Base-by-base conservation (phyloP, 2,888 invertebrate species). In the Sinhomidia bicolor region DNA sequence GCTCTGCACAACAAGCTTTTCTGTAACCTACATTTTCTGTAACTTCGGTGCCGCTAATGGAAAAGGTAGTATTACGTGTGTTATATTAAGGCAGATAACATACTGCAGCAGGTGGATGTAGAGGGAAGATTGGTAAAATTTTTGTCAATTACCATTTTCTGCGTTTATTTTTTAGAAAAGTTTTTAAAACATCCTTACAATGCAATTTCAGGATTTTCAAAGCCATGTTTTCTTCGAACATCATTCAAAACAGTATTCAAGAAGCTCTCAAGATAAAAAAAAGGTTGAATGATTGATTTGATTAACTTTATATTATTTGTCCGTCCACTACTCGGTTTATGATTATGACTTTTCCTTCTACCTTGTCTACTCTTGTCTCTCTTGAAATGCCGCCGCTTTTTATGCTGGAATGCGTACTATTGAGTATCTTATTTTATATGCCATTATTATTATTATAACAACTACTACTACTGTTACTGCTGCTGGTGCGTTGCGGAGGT, bases 271-370 rank as follows among this genome's bases (percentile, higher is more conserved):
- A 26, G 1, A 32, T n/a, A n/a, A n/a, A 74, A 74, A 74, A 76
- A 84, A 84, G 74, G 84, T 29, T 78, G 76, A 85, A 65, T 85
- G 85, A 85, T 85, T 85, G 85, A 85, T 85, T 85, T 85, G 85
- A 85, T 85, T 85, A 85, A 47, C 85, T 78, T 78, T 20, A 12
- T 44, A 54, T n/a, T 81, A 65, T 12, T 17, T 81, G 51, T 76
- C 60, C 60, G 60, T 60, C 84, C 44, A 60, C 60, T 76, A 60
- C 60, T 76, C 74, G 44, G 57, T 84, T 84, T 84, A 84, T 76
- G 84, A 74, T 84, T 84, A 84, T 76, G 84, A 84, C 83, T 83
- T 54, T 84, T 60, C 32, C 2, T 26, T 1, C 74, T 83, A 71
- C 23, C 71, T 74, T 5, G 57, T 36, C 12, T 65, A 0, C 20